Evolutionary conservation across 2,113 vertebrate genomes (phyloP), one percentile per base, ranked within the genome.

Genomic region (Lycocorax pyrrhopterus): DNA sequence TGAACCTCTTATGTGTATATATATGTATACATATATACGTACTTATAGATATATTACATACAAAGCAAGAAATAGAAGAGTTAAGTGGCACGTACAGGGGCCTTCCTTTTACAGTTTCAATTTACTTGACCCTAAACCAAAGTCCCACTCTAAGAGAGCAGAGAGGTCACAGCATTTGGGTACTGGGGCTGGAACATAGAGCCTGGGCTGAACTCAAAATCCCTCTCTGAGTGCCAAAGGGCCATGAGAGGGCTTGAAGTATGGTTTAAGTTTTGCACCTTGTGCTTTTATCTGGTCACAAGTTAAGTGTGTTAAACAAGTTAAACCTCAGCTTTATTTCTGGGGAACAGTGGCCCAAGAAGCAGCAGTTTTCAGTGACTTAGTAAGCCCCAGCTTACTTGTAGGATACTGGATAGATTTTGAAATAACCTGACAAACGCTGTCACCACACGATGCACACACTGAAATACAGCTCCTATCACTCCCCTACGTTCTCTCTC

Each of bases 401-500:
- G 32, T 10, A 44, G 68, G 67, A 43, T 7, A 35, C 53, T 2
- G 16, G 49, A 13, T 0, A 10, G 63, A 25, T 74, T 84, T 81
- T 53, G 29, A 29, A 58, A 33, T 2, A 33, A 47, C 68, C 67
- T 59, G 67, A 30, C 26, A 23, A 55, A 23, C 0, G 0, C 53
- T 16, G 20, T 20, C 10, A 9, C 17, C 23, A 8, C 1, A 39
- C 74, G 6, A 1, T 1, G 7, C 62, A 51, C 43, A 46, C 35
- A 13, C 17, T 8, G 20, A 51, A 39, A 14, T 1, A 33, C 75
- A 23, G 71, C 63, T 84, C 77, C 90, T 44, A 1, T 47, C 68
- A 11, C 69, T 4, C 16, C 15, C 8, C 21, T 20, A 0, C 6
- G 29, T 13, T 33, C 37, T 58, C 37, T 26, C 43, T 17, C 22